Evolutionary conservation across 92 coral and sea anemone genomes (phyloP).

Genomic region (Diadumene lineata): DNA sequence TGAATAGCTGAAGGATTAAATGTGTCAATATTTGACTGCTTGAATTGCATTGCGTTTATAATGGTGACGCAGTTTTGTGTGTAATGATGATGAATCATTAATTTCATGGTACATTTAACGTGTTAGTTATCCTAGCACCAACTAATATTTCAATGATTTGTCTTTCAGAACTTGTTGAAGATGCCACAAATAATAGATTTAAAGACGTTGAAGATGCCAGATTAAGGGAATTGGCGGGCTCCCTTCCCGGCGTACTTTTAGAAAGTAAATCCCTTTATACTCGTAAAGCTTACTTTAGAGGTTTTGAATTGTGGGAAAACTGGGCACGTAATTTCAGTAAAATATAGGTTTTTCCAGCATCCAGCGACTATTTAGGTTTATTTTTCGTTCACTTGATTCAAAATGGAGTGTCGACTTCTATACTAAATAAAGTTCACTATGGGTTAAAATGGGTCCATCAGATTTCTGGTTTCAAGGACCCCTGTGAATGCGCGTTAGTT

Average conservation of each 20-base stretch:
- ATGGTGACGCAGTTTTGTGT: too few relatives aligned
- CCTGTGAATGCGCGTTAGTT: background rate
- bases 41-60: too few relatives aligned
- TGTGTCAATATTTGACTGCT: too few relatives aligned
- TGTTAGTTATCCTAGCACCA: too few relatives aligned
- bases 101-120: too few relatives aligned
- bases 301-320: background rate
- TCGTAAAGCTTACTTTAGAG: background rate
- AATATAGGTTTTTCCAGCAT: background rate
- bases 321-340: background rate
- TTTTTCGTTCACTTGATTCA: slow-evolving; percentile 6
- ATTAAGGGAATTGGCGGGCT: background rate
- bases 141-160: background rate
- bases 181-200: background rate
- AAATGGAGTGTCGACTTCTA: background rate
- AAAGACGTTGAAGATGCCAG: background rate
- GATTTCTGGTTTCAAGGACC: background rate
- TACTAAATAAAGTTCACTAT: slow-evolving; percentile 3
- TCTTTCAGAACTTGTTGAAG: background rate
- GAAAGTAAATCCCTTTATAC: background rate
- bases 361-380: background rate
- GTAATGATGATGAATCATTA: too few relatives aligned
- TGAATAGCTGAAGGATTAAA: too few relatives aligned
- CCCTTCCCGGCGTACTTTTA: background rate
- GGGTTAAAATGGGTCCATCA: slow-evolving; percentile 1